phyloP scores from a whole-genome alignment of 2,888 invertebrate genomes.

The Brachypterus glaber region DNA sequence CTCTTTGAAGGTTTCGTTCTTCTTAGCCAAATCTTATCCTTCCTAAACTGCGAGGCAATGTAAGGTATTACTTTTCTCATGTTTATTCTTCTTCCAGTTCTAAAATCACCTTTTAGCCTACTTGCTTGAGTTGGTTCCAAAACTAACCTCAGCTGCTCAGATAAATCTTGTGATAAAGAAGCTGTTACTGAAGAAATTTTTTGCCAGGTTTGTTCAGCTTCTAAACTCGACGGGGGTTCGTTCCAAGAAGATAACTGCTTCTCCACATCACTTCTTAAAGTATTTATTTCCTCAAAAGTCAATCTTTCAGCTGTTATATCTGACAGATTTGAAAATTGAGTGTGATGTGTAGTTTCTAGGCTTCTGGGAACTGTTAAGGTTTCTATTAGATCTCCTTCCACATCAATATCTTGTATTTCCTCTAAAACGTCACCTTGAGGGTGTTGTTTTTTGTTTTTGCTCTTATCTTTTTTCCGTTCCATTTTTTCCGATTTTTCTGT shows the following conservation, averaged over 20 bases:
- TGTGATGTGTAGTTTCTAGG: conserved; percentile 68
- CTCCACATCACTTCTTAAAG: conserved; percentile 42
- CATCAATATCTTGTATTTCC: conserved; percentile 44
- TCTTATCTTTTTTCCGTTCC: conserved; percentile 36
- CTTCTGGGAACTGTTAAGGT: conserved; percentile 61
- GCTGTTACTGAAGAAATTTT: conserved; percentile 50
- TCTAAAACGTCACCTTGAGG: conserved; percentile 35
- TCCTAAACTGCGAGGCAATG: conserved; percentile 96
- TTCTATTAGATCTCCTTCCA: conserved; percentile 64
- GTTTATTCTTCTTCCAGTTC: conserved; percentile 93
- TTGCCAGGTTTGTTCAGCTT: conserved; percentile 52
- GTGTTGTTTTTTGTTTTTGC: conserved; percentile 42
- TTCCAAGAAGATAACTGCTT: conserved; percentile 44
- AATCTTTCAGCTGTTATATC: conserved; percentile 25
- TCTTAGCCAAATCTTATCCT: conserved; percentile 98
- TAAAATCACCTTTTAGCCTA: conserved; percentile 86
- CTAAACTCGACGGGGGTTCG: conserved; percentile 41
- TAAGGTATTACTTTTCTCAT: conserved; percentile 98
- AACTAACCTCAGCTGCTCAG: conserved; percentile 87
- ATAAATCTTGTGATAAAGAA: conserved; percentile 69
- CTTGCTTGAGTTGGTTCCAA: conserved; percentile 93
- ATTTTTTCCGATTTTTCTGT: conserved; percentile 43
- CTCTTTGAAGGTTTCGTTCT: conserved; percentile 91
- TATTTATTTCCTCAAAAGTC: conserved; percentile 38
- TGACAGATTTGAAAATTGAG: conserved; percentile 39